Percentiles rank a stretch among this genome's conserved stretches.
phyloP scores from a whole-genome alignment of 2,113 vertebrate species.

The Nothocercus julius region DNA sequence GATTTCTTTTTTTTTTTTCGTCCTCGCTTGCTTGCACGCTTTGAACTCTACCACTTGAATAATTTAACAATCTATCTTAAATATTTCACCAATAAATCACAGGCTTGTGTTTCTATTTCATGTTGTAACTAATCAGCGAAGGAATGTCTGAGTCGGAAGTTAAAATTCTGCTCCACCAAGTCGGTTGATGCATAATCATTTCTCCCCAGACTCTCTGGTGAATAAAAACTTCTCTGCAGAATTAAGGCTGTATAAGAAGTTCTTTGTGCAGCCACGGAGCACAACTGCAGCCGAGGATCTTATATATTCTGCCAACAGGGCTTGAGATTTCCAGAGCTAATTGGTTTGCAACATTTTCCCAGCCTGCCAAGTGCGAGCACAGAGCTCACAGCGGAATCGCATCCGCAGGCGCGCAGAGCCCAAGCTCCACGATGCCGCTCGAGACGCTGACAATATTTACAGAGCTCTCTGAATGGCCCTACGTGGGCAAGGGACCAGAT shows the following conservation, averaged over 20 bases:
- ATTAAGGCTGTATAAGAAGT: slow-evolving; percentile 20
- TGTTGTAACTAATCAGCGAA: slow-evolving; percentile 46
- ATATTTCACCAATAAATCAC: slow-evolving; percentile 68
- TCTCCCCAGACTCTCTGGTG: background rate
- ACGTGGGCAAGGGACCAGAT: background rate
- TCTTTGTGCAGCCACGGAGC: background rate
- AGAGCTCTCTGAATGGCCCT: background rate
- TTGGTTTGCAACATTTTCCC: background rate
- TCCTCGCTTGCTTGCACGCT: background rate
- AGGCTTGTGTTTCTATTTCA: slow-evolving; percentile 37
- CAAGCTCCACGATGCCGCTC: fast-evolving
- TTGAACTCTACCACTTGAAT: slow-evolving; percentile 41
- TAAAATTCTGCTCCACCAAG: slow-evolving; percentile 49
- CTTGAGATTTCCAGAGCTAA: background rate
- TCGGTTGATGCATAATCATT: background rate
- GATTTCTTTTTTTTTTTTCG: background rate
- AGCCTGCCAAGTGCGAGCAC: background rate
- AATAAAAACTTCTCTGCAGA: slow-evolving; percentile 42
- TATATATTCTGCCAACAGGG: background rate
- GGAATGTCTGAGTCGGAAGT: slow-evolving; percentile 35
- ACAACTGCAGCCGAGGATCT: fast-evolving
- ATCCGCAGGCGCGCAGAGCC: fast-evolving
- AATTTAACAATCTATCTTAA: slow-evolving; percentile 50
- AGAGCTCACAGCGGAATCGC: background rate
- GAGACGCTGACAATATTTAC: background rate